Base-by-base conservation (phyloP, 1,140 invertebrate genomes). In the Microplitis demolitor region DNA sequence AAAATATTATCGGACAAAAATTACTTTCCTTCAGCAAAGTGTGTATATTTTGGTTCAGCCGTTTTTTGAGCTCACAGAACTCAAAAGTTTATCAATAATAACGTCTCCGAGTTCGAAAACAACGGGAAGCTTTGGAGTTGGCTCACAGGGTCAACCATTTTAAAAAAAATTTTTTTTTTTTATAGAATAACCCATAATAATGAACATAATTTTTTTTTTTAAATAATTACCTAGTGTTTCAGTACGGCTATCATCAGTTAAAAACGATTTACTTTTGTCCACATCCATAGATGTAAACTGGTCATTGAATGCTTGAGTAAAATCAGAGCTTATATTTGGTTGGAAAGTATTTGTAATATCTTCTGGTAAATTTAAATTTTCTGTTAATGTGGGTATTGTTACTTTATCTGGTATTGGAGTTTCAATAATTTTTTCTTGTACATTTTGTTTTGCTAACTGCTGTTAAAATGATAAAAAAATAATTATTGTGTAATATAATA, bases 381-480 rank as follows among this genome's bases (percentile, higher is more conserved):
- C 75, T 9, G 77, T 11, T 51, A 81, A 71, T 6, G 53, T 37
- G 3, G 72, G 50, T 35, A 70, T 58, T 33, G 62, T 4, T n/a
- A 54, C 31, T 69, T 76, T 79, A 50, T 75, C 8, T 39, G 71
- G 50, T 11, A 45, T 70, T 6, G 54, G 31, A 62, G 54, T n/a
- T 14, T 68, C 60, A 64, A 53, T 33, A 39, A 35, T 61, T 51
- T 77, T 67, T 63, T 76, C 60, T 24, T 76, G 76, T 13, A 64
- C 76, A 66, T 83, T 81, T 35, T 83, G 74, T 68, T 77, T 71
- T 34, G 82, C 79, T 31, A 84, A 69, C 78, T 85, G 82, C 82
- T 83, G 67, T 37, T 5, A 54, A 50, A 53, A 53, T 13, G 37
- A 63, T 4, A 71, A 39, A 33, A 3, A 63, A 72, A 13, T 3